These are phyloP conservation scores for Podargus strigoides DNA, from an alignment of 2,797 vertebrate species.

Conservation along the genomic window DNA sequence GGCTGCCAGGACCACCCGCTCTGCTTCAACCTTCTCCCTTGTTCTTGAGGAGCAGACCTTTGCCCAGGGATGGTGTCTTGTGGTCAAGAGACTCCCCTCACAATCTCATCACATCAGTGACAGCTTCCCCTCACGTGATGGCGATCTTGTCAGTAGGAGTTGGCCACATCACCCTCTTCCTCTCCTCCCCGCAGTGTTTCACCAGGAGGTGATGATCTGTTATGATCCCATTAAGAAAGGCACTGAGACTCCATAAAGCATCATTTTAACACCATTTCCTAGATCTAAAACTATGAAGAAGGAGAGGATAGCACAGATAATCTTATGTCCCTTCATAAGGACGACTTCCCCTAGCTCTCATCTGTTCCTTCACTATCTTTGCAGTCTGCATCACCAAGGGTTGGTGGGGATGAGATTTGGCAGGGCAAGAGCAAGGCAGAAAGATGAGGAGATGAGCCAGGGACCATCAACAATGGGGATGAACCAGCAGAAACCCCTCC, in stretches of 20 bases:
- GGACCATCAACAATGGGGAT: neutral
- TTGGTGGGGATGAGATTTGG: neutral
- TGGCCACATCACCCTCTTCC: accelerated
- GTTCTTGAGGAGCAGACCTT: neutral
- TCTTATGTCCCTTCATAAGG: neutral
- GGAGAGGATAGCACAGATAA: neutral
- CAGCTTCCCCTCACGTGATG: neutral
- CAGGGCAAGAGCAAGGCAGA: neutral
- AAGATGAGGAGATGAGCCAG: neutral
- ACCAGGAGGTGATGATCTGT: neutral
- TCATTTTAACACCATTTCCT: neutral
- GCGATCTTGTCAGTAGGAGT: neutral
- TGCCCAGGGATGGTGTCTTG: accelerated
- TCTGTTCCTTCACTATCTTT: neutral
- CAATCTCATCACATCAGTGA: neutral
- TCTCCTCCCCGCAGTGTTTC: neutral
- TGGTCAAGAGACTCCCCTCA: neutral
- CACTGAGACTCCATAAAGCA: neutral
- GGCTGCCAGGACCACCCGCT: neutral
- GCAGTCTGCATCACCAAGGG: neutral
- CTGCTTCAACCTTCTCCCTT: neutral
- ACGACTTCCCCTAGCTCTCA: neutral
- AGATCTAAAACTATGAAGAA: neutral
- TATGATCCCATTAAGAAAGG: neutral
- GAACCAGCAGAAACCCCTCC: neutral